Evolutionary conservation across 2,113 vertebrate genomes (phyloP), one percentile per base, ranked within the genome.

Genomic region (Patagioenas fasciata): DNA sequence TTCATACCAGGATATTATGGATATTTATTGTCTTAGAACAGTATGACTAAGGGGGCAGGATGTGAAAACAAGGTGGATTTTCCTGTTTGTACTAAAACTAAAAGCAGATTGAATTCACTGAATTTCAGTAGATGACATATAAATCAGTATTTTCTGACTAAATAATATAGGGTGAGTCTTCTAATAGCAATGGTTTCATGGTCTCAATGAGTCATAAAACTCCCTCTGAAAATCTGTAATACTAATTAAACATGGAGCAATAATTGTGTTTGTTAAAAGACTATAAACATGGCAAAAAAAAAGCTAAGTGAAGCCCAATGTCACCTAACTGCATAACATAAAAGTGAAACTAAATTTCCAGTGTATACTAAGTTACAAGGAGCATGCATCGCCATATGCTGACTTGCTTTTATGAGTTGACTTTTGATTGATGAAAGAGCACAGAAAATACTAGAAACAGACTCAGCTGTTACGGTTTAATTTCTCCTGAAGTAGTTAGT

Each of bases 131-230:
- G 48, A 80, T 89, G 82, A 56, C 44, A 38, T 51, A 96, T 95
- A 96, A 97, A 97, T 97, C 81, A 97, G 66, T 66, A 82, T 80
- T 89, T 86, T 93, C 65, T 96, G 85, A 91, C 72, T 91, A 92
- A 90, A 84, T 80, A 91, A 78, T 95, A 74, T 69, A 95, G 40
- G 15, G 48, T 65, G 77, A 84, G 16, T 81, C 78, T 93, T 97
- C 82, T 92, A 94, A 96, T 62, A 80, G 56, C 91, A 95, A 69
- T 89, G 14, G 95, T 89, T 97, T 96, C 48, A 73, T 92, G 67
- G 75, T 92, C 67, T 88, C 4, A 50, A 96, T 89, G 14, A 95
- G 44, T 94, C 79, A 91, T 96, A 89, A 96, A 97, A 77, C 38
- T 82, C 47, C 50, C 54, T 87, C 85, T 95, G 79, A 88, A 95